Evolutionary conservation across 23 tunicate species (phyloP).

Genomic region (Styela plicata): DNA sequence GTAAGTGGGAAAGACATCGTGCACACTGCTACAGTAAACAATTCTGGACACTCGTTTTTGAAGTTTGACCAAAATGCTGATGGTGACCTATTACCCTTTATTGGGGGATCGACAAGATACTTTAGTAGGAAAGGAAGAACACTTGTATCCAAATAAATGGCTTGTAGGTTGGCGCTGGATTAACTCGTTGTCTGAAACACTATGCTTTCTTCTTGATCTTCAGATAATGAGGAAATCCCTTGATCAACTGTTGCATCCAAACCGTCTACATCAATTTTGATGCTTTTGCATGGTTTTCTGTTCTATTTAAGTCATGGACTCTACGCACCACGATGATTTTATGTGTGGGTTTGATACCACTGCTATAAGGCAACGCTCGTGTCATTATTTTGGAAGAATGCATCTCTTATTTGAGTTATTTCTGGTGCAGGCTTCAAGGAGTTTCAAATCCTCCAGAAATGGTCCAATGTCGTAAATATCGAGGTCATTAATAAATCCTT

Average conservation of each 20-base stretch:
- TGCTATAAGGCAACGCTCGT: conserved; percentile 7
- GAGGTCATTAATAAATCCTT: conserved; percentile 3
- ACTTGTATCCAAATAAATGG: neutral
- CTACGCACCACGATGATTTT: conserved; percentile 20
- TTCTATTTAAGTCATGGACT: neutral
- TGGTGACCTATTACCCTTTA: neutral
- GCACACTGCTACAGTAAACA: conserved; percentile 11
- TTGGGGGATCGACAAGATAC: neutral
- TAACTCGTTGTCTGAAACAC: neutral
- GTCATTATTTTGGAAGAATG: neutral
- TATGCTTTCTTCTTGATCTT: neutral
- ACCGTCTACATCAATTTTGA: neutral
- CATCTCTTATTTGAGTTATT: conserved; percentile 1
- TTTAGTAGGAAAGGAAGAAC: neutral
- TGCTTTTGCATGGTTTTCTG: neutral
- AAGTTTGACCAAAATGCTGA: conserved; percentile 2
- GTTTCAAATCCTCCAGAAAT: neutral
- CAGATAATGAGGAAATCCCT: conserved; percentile 1
- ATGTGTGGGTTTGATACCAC: conserved; percentile 29
- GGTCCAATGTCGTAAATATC: neutral
- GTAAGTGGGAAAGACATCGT: conserved; percentile 30
- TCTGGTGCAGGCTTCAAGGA: neutral
- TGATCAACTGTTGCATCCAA: neutral
- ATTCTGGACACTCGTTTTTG: conserved; percentile 11
- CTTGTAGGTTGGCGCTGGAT: neutral